Evolutionary conservation across 2,888 invertebrate species (phyloP).

Genomic region (Pachycephus smyrnensis): DNA sequence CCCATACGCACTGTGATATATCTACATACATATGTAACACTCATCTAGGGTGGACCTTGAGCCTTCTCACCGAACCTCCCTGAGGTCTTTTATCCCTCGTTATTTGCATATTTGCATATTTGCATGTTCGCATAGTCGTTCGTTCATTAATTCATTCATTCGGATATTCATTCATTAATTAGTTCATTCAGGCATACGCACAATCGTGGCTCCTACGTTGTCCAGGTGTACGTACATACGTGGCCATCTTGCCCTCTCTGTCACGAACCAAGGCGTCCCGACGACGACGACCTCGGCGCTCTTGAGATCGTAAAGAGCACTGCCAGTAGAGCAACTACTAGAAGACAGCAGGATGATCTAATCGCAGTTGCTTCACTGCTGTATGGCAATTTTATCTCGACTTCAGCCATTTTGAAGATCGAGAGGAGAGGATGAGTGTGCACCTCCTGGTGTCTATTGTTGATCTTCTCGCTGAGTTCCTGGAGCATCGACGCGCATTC

Average conservation of each 20-base stretch:
- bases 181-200: background rate
- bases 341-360: constrained; percentile 21
- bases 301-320: constrained; percentile 11
- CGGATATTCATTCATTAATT: no score
- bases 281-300: background rate
- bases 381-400: constrained; percentile 86
- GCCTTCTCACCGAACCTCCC: background rate
- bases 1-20: background rate
- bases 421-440: constrained; percentile 88
- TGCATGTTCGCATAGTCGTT: background rate
- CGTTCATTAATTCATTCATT: background rate
- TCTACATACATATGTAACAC: background rate
- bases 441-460: constrained; percentile 85
- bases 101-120: background rate
- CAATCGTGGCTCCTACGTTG: background rate
- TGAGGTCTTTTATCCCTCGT: background rate
- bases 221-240: background rate
- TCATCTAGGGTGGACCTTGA: background rate
- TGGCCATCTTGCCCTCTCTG: background rate
- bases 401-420: constrained; percentile 93
- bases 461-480: constrained; percentile 85
- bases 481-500: constrained; percentile 86
- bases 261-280: background rate
- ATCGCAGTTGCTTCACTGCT: constrained; percentile 65
- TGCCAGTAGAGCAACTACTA: constrained; percentile 5